Conservation (phyloP, 2,113 vertebrate genomes). For the Dicerorhinus sumatrensis region DNA sequence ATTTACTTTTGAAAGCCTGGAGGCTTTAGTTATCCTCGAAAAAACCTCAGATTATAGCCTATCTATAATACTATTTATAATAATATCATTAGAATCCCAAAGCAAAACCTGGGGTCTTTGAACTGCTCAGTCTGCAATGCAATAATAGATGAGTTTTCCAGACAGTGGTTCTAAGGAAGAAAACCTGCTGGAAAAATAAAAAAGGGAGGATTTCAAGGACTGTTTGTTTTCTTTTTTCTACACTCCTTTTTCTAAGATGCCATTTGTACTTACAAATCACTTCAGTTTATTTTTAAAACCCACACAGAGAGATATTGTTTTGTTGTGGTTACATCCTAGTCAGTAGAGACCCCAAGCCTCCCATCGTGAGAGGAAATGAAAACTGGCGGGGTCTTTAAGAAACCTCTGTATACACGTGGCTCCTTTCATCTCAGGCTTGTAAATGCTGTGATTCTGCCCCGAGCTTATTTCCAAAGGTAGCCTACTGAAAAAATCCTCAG, state of each 20-base stretch:
- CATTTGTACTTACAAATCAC: slow-evolving; percentile 67
- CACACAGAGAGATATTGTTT: slow-evolving; percentile 56
- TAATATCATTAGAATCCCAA: background rate
- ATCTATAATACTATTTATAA: background rate
- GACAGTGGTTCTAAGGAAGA: slow-evolving; percentile 23
- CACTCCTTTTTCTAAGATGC: slow-evolving; percentile 54
- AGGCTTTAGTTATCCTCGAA: background rate
- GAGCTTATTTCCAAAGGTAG: slow-evolving; percentile 14
- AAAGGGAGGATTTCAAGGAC: slow-evolving; percentile 50
- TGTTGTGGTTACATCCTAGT: slow-evolving; percentile 62
- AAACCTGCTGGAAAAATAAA: slow-evolving; percentile 54
- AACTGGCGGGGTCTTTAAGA: slow-evolving; percentile 8
- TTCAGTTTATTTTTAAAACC: slow-evolving; percentile 78
- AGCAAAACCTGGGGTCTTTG: background rate
- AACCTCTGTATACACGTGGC: background rate
- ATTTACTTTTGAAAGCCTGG: background rate
- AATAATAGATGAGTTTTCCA: slow-evolving; percentile 64
- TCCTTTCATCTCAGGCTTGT: slow-evolving; percentile 63
- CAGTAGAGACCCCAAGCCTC: slow-evolving; percentile 52
- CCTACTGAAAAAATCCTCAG: slow-evolving; percentile 1
- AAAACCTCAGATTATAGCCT: background rate
- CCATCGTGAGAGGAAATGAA: slow-evolving; percentile 76
- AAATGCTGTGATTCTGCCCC: background rate
- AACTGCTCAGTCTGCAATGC: background rate
- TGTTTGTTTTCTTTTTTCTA: slow-evolving; percentile 77